These are phyloP conservation scores for Clamator glandarius DNA, from an alignment of 2,797 vertebrate genomes.

Conservation along the genomic window DNA sequence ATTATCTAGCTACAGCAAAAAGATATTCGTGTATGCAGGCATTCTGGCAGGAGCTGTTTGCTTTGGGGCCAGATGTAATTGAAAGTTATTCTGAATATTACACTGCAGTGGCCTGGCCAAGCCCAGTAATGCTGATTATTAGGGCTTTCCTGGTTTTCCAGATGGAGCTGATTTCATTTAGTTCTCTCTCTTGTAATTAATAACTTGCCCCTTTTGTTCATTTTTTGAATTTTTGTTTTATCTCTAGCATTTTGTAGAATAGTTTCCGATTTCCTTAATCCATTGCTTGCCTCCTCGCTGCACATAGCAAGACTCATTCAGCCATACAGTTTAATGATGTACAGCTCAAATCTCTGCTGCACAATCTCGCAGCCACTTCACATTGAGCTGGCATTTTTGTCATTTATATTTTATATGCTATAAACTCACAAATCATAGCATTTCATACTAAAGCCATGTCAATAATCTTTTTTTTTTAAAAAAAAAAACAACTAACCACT, in stretches of 20 bases:
- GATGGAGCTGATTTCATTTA: constrained; percentile 47
- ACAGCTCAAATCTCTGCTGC: constrained; percentile 11
- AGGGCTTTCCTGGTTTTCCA: constrained; percentile 63
- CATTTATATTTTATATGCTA: neutral
- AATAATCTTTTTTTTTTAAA: neutral
- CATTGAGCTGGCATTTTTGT: constrained; percentile 36
- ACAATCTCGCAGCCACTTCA: neutral
- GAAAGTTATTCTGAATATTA: constrained; percentile 49
- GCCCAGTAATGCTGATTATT: constrained; percentile 53
- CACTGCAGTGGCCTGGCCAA: constrained; percentile 53
- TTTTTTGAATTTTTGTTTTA: constrained; percentile 14
- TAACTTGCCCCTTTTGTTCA: constrained; percentile 35
- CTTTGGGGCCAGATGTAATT: constrained; percentile 58
- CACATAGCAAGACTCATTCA: constrained; percentile 12
- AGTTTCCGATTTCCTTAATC: constrained; percentile 39
- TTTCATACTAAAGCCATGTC: neutral
- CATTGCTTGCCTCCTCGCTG: neutral
- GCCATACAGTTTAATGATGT: neutral
- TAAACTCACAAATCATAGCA: neutral
- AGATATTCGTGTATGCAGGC: neutral
- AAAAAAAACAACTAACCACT: neutral
- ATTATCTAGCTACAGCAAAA: constrained; percentile 36
- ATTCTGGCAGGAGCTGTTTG: constrained; percentile 50
- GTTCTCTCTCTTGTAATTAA: constrained; percentile 49
- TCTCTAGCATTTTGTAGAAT: neutral